Conservation (phyloP, 2,888 invertebrate species). For the Frankliniella fusca region DNA sequence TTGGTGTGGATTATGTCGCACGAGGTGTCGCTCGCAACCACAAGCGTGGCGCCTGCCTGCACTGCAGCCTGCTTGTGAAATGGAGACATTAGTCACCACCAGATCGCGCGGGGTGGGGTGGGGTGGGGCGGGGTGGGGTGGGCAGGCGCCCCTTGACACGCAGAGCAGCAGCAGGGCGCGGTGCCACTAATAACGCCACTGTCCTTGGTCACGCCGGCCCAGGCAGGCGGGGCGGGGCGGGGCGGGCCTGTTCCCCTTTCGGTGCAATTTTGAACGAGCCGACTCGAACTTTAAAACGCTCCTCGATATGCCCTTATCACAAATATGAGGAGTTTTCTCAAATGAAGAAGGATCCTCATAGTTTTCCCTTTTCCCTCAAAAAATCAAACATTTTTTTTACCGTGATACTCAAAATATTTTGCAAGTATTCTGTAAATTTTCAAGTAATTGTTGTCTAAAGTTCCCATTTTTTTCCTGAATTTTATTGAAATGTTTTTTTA, state of each 20-base stretch:
- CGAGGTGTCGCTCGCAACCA: neutral
- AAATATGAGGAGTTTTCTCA: too few relatives aligned
- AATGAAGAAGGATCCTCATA: too few relatives aligned
- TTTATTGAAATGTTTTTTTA: too few relatives aligned
- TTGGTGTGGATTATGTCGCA: neutral
- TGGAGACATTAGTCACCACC: conserved; percentile 20
- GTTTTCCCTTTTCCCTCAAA: too few relatives aligned
- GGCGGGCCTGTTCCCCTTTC: neutral
- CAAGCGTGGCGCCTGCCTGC: neutral
- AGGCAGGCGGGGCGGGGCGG: neutral
- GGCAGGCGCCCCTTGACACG: neutral
- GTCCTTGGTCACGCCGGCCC: neutral
- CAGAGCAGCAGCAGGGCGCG: neutral
- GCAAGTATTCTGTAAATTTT: too few relatives aligned
- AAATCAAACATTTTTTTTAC: too few relatives aligned
- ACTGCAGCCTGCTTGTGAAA: neutral
- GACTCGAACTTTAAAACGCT: too few relatives aligned
- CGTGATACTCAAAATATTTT: too few relatives aligned
- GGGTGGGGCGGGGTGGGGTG: neutral
- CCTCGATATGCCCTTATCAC: too few relatives aligned
- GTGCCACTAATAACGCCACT: neutral
- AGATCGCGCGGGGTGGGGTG: neutral
- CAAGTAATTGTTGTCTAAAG: too few relatives aligned
- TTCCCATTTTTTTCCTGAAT: too few relatives aligned
- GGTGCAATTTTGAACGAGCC: too few relatives aligned